Conservation (phyloP, 2,888 invertebrate species). For the Taenaris catops region DNA sequence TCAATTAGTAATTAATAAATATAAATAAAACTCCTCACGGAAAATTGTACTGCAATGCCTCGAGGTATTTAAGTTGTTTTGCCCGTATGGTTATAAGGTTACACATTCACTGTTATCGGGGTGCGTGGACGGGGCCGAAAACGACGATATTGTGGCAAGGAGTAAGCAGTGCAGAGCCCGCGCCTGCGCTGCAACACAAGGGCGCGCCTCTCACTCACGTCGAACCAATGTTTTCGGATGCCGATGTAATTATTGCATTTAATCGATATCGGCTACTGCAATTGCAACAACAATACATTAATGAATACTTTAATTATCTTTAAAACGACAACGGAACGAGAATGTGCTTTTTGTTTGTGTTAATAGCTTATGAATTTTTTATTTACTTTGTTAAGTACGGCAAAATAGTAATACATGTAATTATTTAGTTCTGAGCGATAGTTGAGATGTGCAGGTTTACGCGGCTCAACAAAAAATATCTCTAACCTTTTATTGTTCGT, state of each 20-base stretch:
- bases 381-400: conserved; percentile 19
- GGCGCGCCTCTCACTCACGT: conserved; percentile 72
- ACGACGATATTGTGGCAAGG: conserved; percentile 54
- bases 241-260: conserved; percentile 48
- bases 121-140: conserved; percentile 48
- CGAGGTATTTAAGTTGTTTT: conserved; percentile 1
- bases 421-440: conserved; percentile 16
- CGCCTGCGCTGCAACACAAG: conserved; percentile 38
- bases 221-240: conserved; percentile 53
- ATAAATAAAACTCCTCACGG: background rate
- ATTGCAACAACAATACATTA: conserved; percentile 31
- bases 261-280: conserved; percentile 36
- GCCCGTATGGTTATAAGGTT: conserved; percentile 33
- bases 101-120: conserved; percentile 55
- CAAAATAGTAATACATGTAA: conserved; percentile 17
- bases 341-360: conserved; percentile 15
- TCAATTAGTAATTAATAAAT: too few species aligned
- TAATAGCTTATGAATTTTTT: conserved; percentile 13
- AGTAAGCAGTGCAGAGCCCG: conserved; percentile 34
- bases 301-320: conserved; percentile 28
- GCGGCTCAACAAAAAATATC: conserved; percentile 14
- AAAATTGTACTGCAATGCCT: conserved; percentile 2
- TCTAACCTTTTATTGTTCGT: conserved; percentile 21
- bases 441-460: conserved; percentile 19
- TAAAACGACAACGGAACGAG: conserved; percentile 17